These are phyloP conservation scores for Lamproptera curius DNA, from an alignment of 2,888 invertebrate species.

Conservation along the genomic window DNA sequence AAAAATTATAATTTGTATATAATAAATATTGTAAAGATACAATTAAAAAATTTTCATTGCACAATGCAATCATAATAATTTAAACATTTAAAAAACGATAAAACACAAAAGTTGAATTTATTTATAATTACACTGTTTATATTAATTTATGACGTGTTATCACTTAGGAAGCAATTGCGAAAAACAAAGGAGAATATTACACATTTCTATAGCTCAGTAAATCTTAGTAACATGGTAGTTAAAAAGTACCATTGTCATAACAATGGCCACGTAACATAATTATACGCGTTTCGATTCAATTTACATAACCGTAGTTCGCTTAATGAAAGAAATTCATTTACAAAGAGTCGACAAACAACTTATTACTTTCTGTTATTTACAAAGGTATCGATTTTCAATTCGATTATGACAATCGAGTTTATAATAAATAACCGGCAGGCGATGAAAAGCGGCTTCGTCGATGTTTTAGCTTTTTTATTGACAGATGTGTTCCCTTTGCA, in stretches of 20 bases:
- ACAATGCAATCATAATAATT: too few species aligned
- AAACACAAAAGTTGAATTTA: too few species aligned
- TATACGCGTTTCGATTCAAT: conserved; percentile 37
- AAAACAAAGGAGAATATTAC: conserved; percentile 10
- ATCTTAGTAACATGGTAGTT: conserved; percentile 27
- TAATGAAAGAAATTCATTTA: conserved; percentile 19
- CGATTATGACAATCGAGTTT: conserved; percentile 5
- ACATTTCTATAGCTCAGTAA: conserved; percentile 20
- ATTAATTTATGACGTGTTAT: conserved; percentile 2
- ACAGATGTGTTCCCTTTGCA: conserved; percentile 11
- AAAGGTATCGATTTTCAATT: conserved; percentile 8
- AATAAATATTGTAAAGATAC: too few species aligned
- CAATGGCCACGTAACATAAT: conserved; percentile 34
- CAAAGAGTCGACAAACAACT: background rate
- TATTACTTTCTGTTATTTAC: conserved; percentile 12
- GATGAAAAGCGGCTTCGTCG: conserved; percentile 1
- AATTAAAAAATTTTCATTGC: too few species aligned
- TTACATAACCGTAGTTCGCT: conserved; percentile 30
- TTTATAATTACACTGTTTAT: too few species aligned
- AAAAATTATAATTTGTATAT: too few species aligned
- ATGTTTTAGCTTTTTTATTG: background rate
- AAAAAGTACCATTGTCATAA: conserved; percentile 33
- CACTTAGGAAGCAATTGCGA: background rate
- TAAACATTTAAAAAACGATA: too few species aligned
- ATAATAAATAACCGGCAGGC: conserved; percentile 4